Percentiles rank a stretch among this genome's conserved stretches.
Conservation (phyloP, 2,888 invertebrate genomes). For the Meteorus cinctellus region DNA sequence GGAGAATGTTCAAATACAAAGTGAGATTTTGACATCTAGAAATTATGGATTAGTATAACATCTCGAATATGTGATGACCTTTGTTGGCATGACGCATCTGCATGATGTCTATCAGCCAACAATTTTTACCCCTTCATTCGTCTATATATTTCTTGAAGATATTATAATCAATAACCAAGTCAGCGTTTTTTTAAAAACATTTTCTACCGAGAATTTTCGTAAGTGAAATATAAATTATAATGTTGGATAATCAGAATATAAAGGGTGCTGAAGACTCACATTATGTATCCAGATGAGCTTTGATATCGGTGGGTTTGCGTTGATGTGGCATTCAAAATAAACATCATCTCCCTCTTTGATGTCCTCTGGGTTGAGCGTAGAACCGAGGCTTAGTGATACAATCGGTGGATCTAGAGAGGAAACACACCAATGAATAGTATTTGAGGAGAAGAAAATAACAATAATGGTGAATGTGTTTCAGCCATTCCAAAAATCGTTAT, state of each 20-base stretch:
- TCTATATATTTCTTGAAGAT: too few relatives aligned
- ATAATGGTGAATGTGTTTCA: neutral
- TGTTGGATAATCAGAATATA: neutral
- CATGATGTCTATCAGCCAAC: too few relatives aligned
- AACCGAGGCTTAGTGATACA: slow-evolving; percentile 86
- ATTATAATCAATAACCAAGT: slow-evolving; percentile 28
- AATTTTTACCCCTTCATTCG: too few relatives aligned
- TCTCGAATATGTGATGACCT: too few relatives aligned
- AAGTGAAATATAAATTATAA: slow-evolving; percentile 27
- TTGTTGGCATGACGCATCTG: too few relatives aligned
- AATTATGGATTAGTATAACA: too few relatives aligned
- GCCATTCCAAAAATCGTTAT: neutral
- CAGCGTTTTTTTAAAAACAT: slow-evolving; percentile 3
- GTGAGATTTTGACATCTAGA: too few relatives aligned
- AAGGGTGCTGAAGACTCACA: slow-evolving; percentile 77
- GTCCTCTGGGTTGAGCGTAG: slow-evolving; percentile 88
- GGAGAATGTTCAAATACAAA: too few relatives aligned
- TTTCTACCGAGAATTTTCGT: slow-evolving; percentile 39
- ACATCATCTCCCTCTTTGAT: slow-evolving; percentile 95
- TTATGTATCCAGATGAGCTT: slow-evolving; percentile 91
- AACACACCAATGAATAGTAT: too few relatives aligned
- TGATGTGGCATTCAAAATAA: slow-evolving; percentile 94
- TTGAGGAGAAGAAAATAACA: slow-evolving; percentile 55
- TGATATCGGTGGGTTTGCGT: slow-evolving; percentile 89
- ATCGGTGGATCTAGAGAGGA: slow-evolving; percentile 85